Percentiles rank a stretch among this genome's conserved stretches.
Evolutionary conservation across 1,140 invertebrate genomes (phyloP).

Genomic region (Cydia strobilella): DNA sequence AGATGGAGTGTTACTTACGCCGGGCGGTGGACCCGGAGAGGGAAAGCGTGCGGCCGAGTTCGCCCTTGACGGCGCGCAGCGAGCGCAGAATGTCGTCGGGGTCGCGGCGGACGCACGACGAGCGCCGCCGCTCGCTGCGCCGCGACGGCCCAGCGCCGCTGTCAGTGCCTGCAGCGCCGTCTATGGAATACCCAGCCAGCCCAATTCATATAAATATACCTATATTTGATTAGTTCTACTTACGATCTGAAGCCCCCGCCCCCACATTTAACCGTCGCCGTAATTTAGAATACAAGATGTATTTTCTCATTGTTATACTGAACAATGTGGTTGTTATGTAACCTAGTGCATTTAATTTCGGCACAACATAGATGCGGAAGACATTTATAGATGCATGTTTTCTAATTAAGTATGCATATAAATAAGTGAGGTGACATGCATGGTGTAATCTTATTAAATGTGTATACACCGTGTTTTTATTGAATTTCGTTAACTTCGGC

Average conservation of each 20-base stretch:
- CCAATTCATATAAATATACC: neutral
- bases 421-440: neutral
- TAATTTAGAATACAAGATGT: neutral
- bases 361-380: neutral
- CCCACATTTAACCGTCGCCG: neutral
- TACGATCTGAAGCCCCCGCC: slow-evolving; percentile 2
- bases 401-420: neutral
- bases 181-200: neutral
- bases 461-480: no score
- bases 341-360: neutral
- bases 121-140: slow-evolving; percentile 86
- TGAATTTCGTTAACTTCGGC: no score
- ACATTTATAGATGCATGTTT: neutral
- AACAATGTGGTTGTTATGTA: neutral
- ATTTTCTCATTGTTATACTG: neutral
- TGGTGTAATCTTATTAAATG: no score
- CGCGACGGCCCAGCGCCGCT: slow-evolving; percentile 79
- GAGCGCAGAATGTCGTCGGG: slow-evolving; percentile 90
- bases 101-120: slow-evolving; percentile 88
- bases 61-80: slow-evolving; percentile 88
- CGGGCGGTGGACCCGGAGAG: slow-evolving; percentile 81
- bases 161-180: slow-evolving; percentile 39
- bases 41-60: slow-evolving; percentile 89
- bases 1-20: slow-evolving; percentile 57
- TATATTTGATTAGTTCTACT: neutral